Percentiles rank a stretch among this genome's conserved stretches.
These are phyloP conservation scores for Macrosiphum euphorbiae DNA, from an alignment of 2,888 invertebrate species.

Conservation along the genomic window DNA sequence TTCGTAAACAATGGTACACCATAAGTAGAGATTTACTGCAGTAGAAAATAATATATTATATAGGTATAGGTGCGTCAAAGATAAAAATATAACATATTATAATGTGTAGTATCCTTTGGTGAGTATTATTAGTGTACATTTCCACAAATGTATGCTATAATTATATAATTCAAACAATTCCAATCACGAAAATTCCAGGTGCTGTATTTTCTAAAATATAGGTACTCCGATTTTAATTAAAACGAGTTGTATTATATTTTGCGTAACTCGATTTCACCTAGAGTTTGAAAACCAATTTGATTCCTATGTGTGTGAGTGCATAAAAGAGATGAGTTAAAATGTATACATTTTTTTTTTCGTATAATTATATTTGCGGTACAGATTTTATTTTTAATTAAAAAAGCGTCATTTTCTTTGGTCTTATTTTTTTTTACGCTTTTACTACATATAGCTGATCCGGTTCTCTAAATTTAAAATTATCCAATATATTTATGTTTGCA, in stretches of 20 bases:
- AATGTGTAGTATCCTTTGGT: neutral
- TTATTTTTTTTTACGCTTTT: neutral
- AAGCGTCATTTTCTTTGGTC: neutral
- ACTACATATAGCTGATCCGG: neutral
- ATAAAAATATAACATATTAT: neutral
- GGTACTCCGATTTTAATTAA: neutral
- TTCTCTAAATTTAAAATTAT: neutral
- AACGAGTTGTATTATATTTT: neutral
- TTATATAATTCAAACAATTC: neutral
- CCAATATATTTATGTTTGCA: neutral
- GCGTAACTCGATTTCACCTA: neutral
- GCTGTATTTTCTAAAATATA: neutral
- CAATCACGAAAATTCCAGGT: neutral
- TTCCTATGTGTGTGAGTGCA: neutral
- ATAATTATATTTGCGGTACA: neutral
- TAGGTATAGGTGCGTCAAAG: too few relatives aligned
- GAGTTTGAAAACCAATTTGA: neutral
- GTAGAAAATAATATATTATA: neutral
- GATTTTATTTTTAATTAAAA: neutral
- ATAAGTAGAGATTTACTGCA: neutral
- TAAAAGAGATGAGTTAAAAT: neutral
- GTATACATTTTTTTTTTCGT: neutral
- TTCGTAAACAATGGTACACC: neutral
- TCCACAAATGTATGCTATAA: neutral
- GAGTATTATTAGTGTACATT: neutral